These are phyloP conservation scores for Fopius arisanus DNA, from an alignment of 1,140 invertebrate species.

Conservation along the genomic window DNA sequence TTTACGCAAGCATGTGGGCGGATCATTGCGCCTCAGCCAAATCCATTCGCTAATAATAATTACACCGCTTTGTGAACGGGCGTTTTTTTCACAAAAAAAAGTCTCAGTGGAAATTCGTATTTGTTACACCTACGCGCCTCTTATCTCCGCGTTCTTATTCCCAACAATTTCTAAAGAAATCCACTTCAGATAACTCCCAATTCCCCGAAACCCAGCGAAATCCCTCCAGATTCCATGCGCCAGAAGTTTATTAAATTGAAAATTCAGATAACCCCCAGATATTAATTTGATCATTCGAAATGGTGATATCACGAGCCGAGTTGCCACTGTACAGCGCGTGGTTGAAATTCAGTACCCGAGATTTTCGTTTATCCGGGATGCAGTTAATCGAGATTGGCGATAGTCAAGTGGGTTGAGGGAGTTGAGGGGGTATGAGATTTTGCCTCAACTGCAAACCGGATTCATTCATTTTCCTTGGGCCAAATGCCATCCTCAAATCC, in stretches of 20 bases:
- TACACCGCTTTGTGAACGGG: too few relatives aligned
- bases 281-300: conserved; percentile 15
- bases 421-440: not conserved
- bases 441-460: conserved; percentile 18
- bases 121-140: too few relatives aligned
- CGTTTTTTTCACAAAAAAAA: too few relatives aligned
- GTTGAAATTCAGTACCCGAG: conserved; percentile 2
- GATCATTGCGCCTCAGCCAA: too few relatives aligned
- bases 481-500: conserved; percentile 8
- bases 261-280: not conserved
- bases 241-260: not conserved
- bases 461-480: conserved; percentile 25
- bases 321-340: not conserved
- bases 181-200: not conserved
- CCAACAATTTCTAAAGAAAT: not conserved
- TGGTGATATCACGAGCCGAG: not conserved
- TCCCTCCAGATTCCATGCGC: not conserved
- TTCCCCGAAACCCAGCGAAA: not conserved
- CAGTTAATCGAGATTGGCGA: conserved; percentile 32
- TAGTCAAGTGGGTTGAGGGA: conserved; percentile 8
- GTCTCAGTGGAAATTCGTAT: too few relatives aligned
- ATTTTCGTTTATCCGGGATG: conserved; percentile 24
- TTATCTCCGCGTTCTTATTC: too few relatives aligned
- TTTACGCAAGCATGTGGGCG: too few relatives aligned
- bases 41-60: too few relatives aligned